phyloP scores from a whole-genome alignment of 2,113 vertebrate genomes.

The Astur gentilis region DNA sequence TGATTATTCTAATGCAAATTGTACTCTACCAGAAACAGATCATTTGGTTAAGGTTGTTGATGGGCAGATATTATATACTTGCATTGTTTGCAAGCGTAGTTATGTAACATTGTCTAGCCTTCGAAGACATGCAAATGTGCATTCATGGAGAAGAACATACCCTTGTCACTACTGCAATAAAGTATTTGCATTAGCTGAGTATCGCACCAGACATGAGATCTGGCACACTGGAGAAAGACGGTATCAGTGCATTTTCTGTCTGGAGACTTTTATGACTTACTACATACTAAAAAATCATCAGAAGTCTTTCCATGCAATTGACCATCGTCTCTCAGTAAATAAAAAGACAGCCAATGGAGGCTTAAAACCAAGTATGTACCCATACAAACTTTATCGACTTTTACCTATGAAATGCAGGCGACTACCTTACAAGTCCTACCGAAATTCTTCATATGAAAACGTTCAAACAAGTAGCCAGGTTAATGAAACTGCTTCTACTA shows the following conservation, averaged over 20 bases:
- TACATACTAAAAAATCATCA: conserved; percentile 98
- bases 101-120: conserved; percentile 95
- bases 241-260: conserved; percentile 98
- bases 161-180: conserved; percentile 98
- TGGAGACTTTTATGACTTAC: conserved; percentile 98
- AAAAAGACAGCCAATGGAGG: conserved; percentile 91
- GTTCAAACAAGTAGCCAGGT: conserved; percentile 66
- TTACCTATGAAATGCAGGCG: conserved; percentile 95
- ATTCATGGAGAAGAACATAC: conserved; percentile 96
- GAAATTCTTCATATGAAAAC: conserved; percentile 80
- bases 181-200: conserved; percentile 96
- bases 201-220: conserved; percentile 96
- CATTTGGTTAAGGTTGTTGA: conserved; percentile 79
- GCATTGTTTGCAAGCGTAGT: conserved; percentile 90
- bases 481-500: conserved; percentile 44
- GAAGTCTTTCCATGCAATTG: conserved; percentile 96
- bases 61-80: conserved; percentile 88
- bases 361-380: conserved; percentile 89
- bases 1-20: conserved; percentile 56
- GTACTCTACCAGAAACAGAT: conserved; percentile 73
- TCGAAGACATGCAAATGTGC: conserved; percentile 94
- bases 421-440: conserved; percentile 87
- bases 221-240: conserved; percentile 98
- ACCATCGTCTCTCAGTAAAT: conserved; percentile 87
- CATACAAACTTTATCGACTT: conserved; percentile 95